phyloP scores from a whole-genome alignment of 2,888 invertebrate species.

The Melipona bicolor region DNA sequence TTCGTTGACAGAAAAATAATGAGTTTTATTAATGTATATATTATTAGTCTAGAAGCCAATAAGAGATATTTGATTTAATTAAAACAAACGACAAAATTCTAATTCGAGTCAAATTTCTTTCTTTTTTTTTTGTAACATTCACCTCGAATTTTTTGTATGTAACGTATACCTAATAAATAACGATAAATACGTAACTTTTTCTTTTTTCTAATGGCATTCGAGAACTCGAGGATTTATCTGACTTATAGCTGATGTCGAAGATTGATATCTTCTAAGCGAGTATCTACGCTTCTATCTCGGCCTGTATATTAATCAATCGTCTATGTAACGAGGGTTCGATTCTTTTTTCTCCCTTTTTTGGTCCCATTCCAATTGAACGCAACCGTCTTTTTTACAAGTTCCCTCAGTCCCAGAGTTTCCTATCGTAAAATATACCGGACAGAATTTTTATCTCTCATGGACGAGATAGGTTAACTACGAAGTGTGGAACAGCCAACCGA shows the following conservation, averaged over 20 bases:
- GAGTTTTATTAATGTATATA: too few relatives aligned
- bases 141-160: too few relatives aligned
- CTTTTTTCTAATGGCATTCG: not conserved
- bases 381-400: constrained; percentile 23
- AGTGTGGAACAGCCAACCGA: not conserved
- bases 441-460: constrained; percentile 18
- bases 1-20: too few relatives aligned
- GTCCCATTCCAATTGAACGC: constrained; percentile 5
- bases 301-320: constrained; percentile 47
- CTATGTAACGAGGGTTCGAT: constrained; percentile 3
- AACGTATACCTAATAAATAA: not conserved
- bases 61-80: too few relatives aligned
- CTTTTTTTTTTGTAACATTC: not conserved
- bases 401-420: not conserved
- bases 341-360: not conserved
- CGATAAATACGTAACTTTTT: not conserved
- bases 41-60: too few relatives aligned
- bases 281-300: constrained; percentile 37
- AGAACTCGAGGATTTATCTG: constrained; percentile 21
- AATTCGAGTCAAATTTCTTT: not conserved
- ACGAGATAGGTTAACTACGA: not conserved
- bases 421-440: constrained; percentile 5
- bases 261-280: constrained; percentile 25
- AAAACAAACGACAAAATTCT: not conserved
- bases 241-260: constrained; percentile 37